phyloP scores from a whole-genome alignment of 2,113 vertebrate genomes.

The Anas platyrhynchos region DNA sequence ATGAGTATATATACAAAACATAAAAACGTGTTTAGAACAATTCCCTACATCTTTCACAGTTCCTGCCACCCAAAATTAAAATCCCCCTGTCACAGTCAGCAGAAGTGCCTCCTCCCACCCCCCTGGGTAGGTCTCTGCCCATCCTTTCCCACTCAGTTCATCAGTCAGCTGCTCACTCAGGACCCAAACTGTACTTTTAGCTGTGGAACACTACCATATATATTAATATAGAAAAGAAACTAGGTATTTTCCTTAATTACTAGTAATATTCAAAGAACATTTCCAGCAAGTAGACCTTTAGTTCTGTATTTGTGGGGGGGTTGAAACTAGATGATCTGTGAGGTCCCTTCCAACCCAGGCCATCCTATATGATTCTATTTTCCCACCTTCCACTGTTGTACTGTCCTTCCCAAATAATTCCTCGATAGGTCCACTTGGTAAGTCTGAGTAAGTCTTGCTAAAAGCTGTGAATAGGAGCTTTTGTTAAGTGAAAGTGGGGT shows the following conservation, averaged over 20 bases:
- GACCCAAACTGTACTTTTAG: background rate
- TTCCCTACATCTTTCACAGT: background rate
- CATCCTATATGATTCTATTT: background rate
- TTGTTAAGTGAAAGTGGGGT: background rate
- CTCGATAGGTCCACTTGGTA: background rate
- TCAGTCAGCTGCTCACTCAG: background rate
- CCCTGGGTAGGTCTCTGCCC: fast-evolving
- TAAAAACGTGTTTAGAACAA: background rate
- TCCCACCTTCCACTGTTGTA: too few relatives aligned
- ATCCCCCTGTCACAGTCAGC: background rate
- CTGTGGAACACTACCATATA: too few relatives aligned
- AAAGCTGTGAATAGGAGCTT: background rate
- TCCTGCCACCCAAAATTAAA: background rate
- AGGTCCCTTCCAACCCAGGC: too few relatives aligned
- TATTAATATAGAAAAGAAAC: too few relatives aligned
- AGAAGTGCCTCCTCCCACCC: background rate
- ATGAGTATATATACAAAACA: background rate
- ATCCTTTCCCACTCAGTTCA: background rate
- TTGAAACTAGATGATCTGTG: too few relatives aligned
- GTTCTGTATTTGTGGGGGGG: too few relatives aligned
- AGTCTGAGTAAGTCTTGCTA: background rate
- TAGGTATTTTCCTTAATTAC: background rate
- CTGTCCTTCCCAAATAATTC: background rate
- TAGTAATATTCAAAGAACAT: background rate
- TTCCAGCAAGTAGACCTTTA: too few relatives aligned